Conservation (phyloP, 2,113 vertebrate genomes). For the Sapayoa aenigma region DNA sequence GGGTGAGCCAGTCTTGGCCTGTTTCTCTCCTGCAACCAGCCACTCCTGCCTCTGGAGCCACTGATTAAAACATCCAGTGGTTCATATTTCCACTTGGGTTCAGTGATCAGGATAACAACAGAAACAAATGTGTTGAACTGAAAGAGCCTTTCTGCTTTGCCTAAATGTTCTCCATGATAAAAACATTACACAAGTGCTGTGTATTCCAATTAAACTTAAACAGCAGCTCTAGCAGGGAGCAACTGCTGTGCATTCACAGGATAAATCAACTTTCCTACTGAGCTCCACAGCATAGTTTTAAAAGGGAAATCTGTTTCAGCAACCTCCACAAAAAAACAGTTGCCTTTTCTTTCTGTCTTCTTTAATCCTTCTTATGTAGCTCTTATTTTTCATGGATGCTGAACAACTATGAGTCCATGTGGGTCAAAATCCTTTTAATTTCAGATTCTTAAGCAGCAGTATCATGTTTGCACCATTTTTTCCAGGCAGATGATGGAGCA, state of each 20-base stretch:
- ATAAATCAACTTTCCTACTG: conserved; percentile 45
- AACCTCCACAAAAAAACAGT: neutral
- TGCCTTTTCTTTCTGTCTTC: neutral
- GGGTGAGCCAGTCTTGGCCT: neutral
- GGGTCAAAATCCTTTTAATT: neutral
- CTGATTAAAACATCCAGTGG: neutral
- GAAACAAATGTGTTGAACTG: neutral
- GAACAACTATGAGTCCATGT: neutral
- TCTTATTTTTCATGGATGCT: neutral
- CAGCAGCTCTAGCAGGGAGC: neutral
- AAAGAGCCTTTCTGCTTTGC: neutral
- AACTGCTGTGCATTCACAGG: conserved; percentile 12
- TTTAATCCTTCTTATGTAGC: neutral
- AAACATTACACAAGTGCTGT: neutral
- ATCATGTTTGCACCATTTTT: neutral
- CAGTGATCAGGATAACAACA: neutral
- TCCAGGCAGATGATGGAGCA: neutral
- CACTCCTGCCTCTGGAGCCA: neutral
- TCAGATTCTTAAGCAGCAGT: neutral
- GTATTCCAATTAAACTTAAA: conserved; percentile 49
- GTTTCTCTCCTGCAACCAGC: neutral
- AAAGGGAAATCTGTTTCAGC: neutral
- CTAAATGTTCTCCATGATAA: neutral
- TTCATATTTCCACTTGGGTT: neutral
- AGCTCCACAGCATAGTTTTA: neutral